A percentile compares a stretch with the other conserved stretches of the same genome.
phyloP scores from a whole-genome alignment of 2,888 invertebrate genomes.

The Rhagium mordax region DNA sequence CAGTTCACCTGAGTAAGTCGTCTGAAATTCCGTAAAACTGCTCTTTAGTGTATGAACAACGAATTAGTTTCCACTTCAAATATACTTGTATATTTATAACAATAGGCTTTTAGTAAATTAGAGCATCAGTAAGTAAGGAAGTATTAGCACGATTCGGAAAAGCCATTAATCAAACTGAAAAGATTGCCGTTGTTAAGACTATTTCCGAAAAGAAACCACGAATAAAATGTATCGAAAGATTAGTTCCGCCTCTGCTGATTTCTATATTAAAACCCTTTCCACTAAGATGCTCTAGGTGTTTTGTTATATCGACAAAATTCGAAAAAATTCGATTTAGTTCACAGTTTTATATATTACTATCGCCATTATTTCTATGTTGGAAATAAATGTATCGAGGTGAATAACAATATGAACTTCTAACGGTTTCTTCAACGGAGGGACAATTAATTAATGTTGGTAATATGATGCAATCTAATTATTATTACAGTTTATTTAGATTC shows the following conservation, averaged over 20 bases:
- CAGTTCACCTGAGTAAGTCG: background rate
- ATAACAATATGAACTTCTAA: no score
- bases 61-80: background rate
- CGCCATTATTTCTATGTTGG: background rate
- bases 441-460: no score
- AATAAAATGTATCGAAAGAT: slow-evolving; percentile 28
- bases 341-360: background rate
- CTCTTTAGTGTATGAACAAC: background rate
- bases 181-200: slow-evolving; percentile 34
- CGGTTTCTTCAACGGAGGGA: no score
- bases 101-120: slow-evolving; percentile 47
- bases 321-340: background rate
- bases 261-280: slow-evolving; percentile 14
- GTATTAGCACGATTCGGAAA: slow-evolving; percentile 34
- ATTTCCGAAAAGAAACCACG: slow-evolving; percentile 33
- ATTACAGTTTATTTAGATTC: no score
- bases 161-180: slow-evolving; percentile 52
- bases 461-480: no score
- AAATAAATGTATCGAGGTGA: background rate
- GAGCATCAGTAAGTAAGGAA: slow-evolving; percentile 40
- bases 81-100: slow-evolving; percentile 25
- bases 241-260: slow-evolving; percentile 11
- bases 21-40: background rate
- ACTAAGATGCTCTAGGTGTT: background rate
- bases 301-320: background rate